Evolutionary conservation across 2,797 vertebrate species (phyloP).

Genomic region (Cirrhinus molitorella): DNA sequence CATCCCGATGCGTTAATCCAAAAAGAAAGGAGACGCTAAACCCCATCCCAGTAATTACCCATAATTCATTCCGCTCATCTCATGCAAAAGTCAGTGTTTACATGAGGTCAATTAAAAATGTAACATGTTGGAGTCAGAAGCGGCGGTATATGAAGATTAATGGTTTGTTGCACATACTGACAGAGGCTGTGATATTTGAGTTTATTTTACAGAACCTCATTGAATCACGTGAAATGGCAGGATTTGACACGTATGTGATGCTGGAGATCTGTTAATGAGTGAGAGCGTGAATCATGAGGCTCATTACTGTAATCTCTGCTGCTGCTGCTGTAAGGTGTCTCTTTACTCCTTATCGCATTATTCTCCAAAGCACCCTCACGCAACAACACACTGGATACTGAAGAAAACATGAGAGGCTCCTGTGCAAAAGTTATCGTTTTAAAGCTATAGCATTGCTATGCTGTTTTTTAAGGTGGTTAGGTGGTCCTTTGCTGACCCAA

Average conservation of each 20-base stretch:
- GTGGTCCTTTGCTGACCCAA: no score
- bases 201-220: slow-evolving; percentile 3
- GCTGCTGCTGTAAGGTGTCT: background rate
- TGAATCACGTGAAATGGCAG: slow-evolving; percentile 1
- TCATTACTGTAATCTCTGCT: slow-evolving; percentile 22
- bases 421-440: background rate
- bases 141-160: slow-evolving; percentile 14
- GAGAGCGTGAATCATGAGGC: background rate
- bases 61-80: slow-evolving; percentile 23
- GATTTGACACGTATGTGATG: background rate
- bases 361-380: background rate
- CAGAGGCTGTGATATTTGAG: slow-evolving; percentile 3
- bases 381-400: background rate
- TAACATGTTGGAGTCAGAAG: background rate
- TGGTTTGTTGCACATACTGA: background rate
- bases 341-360: background rate
- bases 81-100: slow-evolving; percentile 24
- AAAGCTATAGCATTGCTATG: background rate
- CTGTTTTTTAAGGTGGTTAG: background rate
- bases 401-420: background rate
- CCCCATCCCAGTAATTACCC: slow-evolving; percentile 1
- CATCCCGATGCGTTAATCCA: slow-evolving; percentile 9
- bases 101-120: slow-evolving; percentile 22
- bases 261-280: background rate
- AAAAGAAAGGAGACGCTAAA: background rate